Base-by-base conservation (phyloP, 2,113 vertebrate genomes). In the Strix aluco region DNA sequence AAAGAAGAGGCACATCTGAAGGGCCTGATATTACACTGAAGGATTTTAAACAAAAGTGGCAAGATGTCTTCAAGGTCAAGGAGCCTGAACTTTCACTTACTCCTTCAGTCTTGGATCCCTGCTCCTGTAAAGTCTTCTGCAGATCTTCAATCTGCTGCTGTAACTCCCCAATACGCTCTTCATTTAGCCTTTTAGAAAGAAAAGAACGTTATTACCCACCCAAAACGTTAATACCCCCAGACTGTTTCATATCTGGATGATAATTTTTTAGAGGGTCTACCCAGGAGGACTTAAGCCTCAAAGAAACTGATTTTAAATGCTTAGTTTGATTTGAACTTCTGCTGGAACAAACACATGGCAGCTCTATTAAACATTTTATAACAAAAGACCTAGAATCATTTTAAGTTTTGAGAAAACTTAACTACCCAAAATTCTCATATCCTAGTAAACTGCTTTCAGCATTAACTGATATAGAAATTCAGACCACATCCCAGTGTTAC, bases 81-180 rank as follows among this genome's bases (percentile, higher is more conserved):
- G 47, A 84, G 14, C 13, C 57, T 75, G 25, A 86, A 94, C 96
- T 94, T 96, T 97, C 95, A 98, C 98, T 99, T 97, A 99, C 99
- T 61, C 99, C 99, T 94, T 99, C 99, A 16, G 98, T 95, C 97
- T 99, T 99, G 91, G 98, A 95, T 19, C 98, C 99, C 92, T 99
- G 99, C 57, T 99, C 99, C 94, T 99, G 99, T 66, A 99, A 98
- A 77, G 98, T 98, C 94, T 98, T 99, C 84, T 99, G 99, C 44
- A 99, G 98, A 86, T 99, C 99, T 89, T 99, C 99, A 74, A 99
- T 98, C 96, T 99, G 99, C 94, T 99, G 99, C 91, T 99, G 99
- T 44, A 99, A 92, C 96, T 99, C 99, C 90, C 97, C 92, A 63
- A 99, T 97, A 21, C 97, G 98, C 87, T 99, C 99, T 94, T 97